These are phyloP conservation scores for rabbit (Oryctolagus cuniculus) DNA, from an alignment of 2,113 vertebrate species.

Conservation along the genomic window mOryCun1.1 NC_091435.1:86732501-86733000, in stretches of 20 bases:
- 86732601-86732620: not conserved
- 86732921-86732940: not conserved
- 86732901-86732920: slow-evolving; percentile 9
- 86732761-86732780: not conserved
- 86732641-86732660: slow-evolving; percentile 5
- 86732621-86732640: not conserved
- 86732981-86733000: not conserved
- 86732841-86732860: not conserved
- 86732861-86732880: not conserved
- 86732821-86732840: slow-evolving; percentile 40
- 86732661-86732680: not conserved
- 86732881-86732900: slow-evolving; percentile 31
- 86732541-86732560: not conserved
- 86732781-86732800: not conserved
- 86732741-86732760: not conserved
- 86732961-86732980: slow-evolving; percentile 14
- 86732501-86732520: not conserved
- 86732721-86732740: not conserved
- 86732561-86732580: not conserved
- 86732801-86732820: not conserved
- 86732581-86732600: not conserved
- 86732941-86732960: not conserved
- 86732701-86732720: not conserved
- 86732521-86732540: not conserved
- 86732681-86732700: not conserved